Evolutionary conservation across 2,113 vertebrate genomes (phyloP), one percentile per base, ranked within the genome.

Genomic region (Mellivora capensis): DNA sequence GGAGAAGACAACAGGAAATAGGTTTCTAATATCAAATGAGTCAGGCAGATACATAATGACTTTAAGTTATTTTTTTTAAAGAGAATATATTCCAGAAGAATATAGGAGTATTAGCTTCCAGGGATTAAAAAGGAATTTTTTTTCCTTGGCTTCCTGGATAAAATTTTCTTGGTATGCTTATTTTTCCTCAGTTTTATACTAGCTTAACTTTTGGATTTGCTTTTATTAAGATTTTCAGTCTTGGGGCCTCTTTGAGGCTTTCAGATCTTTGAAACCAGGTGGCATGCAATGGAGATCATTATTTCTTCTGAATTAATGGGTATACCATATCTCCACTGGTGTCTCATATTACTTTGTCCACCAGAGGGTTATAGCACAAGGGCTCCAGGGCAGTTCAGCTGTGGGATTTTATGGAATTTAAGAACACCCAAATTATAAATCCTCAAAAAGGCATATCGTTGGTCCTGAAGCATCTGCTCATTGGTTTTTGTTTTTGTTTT

Each of bases 11-110:
- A 39, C 27, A 34, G 94, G 86, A 94, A 96, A 86, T 54, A 18
- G 72, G 54, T 95, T 96, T 39, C 72, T 91, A 93, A 42, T 67
- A 97, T 87, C 93, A 88, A 10, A 89, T 94, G 97, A 97, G 77
- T 90, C 96, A 96, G 74, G 71, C 54, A 71, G 31, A 95, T 81
- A 69, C 8, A 69, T 14, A 80, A 20, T 92, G 90, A 90, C 44
- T 52, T 89, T 71, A 25, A 83, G 59, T 85, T 57, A 27, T 57
- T 39, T 92, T 83, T 96, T 85, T 57, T 10, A 49, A 59, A 90
- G n/a, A n/a, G n/a, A n/a, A n/a, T n/a, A n/a, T n/a, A n/a, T n/a
- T 81, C 47, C 42, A 76, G 64, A 80, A 96, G 62, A 59, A 84
- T 90, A 57, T 18, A 80, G 49, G 62, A 69, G 54, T 59, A 74